Evolutionary conservation across 2,113 vertebrate genomes (phyloP), one percentile per base, ranked within the genome.

Genomic region (Thomomys bottae): DNA sequence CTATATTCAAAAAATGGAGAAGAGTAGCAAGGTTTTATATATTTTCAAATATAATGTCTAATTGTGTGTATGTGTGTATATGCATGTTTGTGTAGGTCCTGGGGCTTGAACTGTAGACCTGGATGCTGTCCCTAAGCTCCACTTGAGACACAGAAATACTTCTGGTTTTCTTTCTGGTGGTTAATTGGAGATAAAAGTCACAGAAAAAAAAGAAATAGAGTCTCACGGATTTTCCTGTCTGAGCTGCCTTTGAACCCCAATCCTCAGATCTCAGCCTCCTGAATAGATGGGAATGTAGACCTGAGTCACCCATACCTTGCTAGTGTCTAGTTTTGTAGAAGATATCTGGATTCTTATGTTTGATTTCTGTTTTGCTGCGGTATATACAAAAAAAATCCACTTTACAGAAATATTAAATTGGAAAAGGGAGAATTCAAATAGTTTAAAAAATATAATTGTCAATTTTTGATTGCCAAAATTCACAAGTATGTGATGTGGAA

Each of bases 1-100:
- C 54, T 77, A 70, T 94, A 83, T 94, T 78, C 70, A 86, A 90
- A 91, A n/a, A 8, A 72, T 14, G 28, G 36, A 86, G 32, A 67
- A 67, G 57, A 66, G 18, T 70, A 24, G 8, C 9, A 73, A 67
- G 61, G 40, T 59, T 88, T 75, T 72, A 67, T 66, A 61, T 83
- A 40, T 71, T 88, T 92, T 63, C 42, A 81, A 75, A 45, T 71
- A 38, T 71, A 32, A 45, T 28, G 8, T 49, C 67, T 82, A 57
- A 28, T 42, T 80, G 59, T 7, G 10, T 1, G 49, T 57, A 40
- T 73, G 21, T 54, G 59, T 61, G 24, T 61, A 11, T 26, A 11
- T 21, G 49, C 18, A 15, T 14, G 49, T 54, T 12, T 54, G 49
- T 18, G 49, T 54, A 15, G 11, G 15, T 54, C 49, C 49, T 54